Base-by-base conservation (phyloP, 2,113 vertebrate genomes). In the Tauraco erythrolophus region DNA sequence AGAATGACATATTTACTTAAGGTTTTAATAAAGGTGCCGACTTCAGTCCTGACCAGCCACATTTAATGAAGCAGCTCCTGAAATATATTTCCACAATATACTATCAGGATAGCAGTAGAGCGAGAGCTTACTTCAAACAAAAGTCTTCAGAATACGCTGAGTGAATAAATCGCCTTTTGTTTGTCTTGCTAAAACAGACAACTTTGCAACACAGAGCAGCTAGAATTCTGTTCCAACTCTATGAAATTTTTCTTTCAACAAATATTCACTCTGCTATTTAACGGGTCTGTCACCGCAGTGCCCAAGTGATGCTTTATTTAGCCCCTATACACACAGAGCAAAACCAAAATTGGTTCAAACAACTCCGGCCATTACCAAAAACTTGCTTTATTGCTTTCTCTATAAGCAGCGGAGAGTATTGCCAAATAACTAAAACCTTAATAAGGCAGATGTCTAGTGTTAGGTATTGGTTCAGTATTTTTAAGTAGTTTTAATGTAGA, bases 371-470 rank as follows among this genome's bases (percentile, higher is more conserved):
- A 56, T 65, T 79, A 79, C 37, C 45, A 74, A 65, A 91, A 92
- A 2, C 19, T 39, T 72, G 41, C 8, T 84, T 88, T 87, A 85
- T 18, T 90, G 50, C 65, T 88, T 89, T 89, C 41, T 79, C 18
- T 31, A 5, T 15, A 79, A 92, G 37, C 3, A 95, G 61, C 15
- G 89, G 57, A 82, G 4, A 89, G 22, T 5, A 78, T 3, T 80
- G 81, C 84, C 92, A 94, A 96, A 61, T 31, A 91, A 70, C 61
- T 85, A 76, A 92, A 89, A 89, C 64, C 87, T 91, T 78, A 58
- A 15, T 64, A 78, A 76, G 77, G 64, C 48, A 76, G 69, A 94
- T 79, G 39, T 48, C 65, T 79, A 84, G 17, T 7, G 15, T 28
- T 64, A 82, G 69, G 56, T 69, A 71, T 9, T 45, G n/a, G 51